Evolutionary conservation across 2,113 vertebrate genomes (phyloP), one percentile per base, ranked within the genome.

Genomic region (Meles meles): DNA sequence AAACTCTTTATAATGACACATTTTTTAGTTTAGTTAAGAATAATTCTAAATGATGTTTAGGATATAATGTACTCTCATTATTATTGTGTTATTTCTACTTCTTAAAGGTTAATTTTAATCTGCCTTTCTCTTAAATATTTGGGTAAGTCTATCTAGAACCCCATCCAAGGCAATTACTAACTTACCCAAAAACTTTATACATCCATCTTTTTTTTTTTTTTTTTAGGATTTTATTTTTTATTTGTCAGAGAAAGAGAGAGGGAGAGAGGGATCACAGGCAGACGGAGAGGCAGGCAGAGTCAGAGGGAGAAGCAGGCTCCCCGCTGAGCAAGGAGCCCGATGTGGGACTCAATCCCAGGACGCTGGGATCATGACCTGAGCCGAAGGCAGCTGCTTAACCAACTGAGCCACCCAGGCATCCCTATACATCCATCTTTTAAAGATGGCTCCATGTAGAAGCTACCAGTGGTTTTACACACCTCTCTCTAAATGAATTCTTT

Each of bases 51-150:
- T 63, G 44, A 57, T 96, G 39, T 96, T 92, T 65, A 85, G 34
- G 27, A 11, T 80, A 47, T 42, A 90, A 65, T 95, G 25, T 82
- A 25, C 3, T 52, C 3, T 77, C 57, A 34, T 88, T 88, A 69
- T 52, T 93, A 77, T 79, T 79, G 88, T 91, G 31, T 96, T 31
- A 80, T 74, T 92, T 97, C 29, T 52, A 20, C 21, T 84, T 92
- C 49, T 82, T 49, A 77, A 42, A 82, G 14, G 49, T 27, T 95
- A 84, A 61, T 88, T 42, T 92, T 84, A 37, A 7, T 25, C 29
- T 86, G 27, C 11, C 27, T 63, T 97, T 63, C 63, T 39, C 65
- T 72, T 93, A 77, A 79, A n/a, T 44, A 71, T 92, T 93, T 80
- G 57, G 42, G 7, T 37, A 55, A 37, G 10, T 90, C 85, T 90